Conservation (phyloP, 1,140 invertebrate species). For the Rhagoletis pomonella region DNA sequence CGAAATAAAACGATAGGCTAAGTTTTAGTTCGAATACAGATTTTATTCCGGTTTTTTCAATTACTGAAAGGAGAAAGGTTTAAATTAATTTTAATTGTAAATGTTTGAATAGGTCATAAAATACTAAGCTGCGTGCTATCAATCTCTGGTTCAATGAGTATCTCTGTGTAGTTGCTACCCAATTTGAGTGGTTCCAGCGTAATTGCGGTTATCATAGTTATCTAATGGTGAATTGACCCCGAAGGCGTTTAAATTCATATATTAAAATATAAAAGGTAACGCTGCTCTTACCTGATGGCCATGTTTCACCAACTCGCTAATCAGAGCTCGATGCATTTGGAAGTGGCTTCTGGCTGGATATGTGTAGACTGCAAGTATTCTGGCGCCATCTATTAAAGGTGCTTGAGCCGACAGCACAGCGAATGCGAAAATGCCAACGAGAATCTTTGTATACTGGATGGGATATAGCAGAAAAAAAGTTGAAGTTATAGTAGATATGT, state of each 20-base stretch:
- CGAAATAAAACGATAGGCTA: background rate
- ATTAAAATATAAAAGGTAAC: no score
- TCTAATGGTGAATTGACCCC: constrained; percentile 62
- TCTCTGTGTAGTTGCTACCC: no score
- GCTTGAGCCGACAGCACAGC: no score
- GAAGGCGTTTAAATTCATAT: no score
- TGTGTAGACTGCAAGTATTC: constrained; percentile 65
- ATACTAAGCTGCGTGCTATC: constrained; percentile 69
- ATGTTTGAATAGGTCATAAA: background rate
- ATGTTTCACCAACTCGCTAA: constrained; percentile 64
- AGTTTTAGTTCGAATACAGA: constrained; percentile 72
- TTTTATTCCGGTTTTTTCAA: background rate
- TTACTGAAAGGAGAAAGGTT: background rate
- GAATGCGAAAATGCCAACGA: no score
- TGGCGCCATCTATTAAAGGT: background rate
- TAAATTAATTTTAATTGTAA: background rate
- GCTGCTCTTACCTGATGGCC: constrained; percentile 51
- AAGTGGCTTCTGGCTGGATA: constrained; percentile 69
- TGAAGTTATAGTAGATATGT: no score
- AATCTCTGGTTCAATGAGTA: constrained; percentile 65
- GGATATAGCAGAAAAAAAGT: no score
- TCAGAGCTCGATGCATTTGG: constrained; percentile 57
- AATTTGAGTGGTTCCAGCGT: no score
- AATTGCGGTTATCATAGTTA: constrained; percentile 29
- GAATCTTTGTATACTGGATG: no score